Evolutionary conservation across 2,113 vertebrate genomes (phyloP).

Genomic region (Petroica traversi): DNA sequence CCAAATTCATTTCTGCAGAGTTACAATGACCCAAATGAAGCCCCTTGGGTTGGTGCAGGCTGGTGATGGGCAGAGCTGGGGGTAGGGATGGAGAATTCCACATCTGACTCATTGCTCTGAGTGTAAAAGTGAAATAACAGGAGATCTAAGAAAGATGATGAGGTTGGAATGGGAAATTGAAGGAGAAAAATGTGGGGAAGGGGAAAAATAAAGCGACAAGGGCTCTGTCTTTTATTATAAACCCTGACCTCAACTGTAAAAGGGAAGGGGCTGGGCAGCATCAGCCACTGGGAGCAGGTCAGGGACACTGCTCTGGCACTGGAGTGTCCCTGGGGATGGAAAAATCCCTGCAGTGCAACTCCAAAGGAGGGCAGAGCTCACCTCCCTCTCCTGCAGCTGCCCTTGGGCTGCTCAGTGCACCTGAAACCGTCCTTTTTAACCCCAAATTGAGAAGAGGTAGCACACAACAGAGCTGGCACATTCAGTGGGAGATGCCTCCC

Average conservation of each 20-base stretch:
- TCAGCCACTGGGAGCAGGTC: neutral
- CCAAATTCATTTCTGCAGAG: neutral
- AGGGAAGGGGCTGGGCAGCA: neutral
- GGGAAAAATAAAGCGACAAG: neutral
- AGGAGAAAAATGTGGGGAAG: neutral
- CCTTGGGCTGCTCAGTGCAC: neutral
- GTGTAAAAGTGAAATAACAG: neutral
- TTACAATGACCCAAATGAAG: fast-evolving
- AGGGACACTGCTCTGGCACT: neutral
- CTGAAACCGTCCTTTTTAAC: neutral
- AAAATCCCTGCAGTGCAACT: neutral
- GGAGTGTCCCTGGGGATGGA: neutral
- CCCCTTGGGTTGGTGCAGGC: fast-evolving
- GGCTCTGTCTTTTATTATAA: fast-evolving
- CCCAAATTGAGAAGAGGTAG: neutral
- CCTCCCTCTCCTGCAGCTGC: neutral
- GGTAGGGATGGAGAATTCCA: neutral
- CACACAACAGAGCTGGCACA: neutral
- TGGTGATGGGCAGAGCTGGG: neutral
- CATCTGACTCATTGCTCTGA: neutral
- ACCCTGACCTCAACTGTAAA: too few species aligned
- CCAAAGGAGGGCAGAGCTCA: neutral
- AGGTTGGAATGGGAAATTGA: neutral
- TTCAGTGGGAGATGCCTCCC: neutral
- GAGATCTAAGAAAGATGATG: neutral